phyloP scores from a whole-genome alignment of 2,797 vertebrate species.

The Pitangus sulphuratus region DNA sequence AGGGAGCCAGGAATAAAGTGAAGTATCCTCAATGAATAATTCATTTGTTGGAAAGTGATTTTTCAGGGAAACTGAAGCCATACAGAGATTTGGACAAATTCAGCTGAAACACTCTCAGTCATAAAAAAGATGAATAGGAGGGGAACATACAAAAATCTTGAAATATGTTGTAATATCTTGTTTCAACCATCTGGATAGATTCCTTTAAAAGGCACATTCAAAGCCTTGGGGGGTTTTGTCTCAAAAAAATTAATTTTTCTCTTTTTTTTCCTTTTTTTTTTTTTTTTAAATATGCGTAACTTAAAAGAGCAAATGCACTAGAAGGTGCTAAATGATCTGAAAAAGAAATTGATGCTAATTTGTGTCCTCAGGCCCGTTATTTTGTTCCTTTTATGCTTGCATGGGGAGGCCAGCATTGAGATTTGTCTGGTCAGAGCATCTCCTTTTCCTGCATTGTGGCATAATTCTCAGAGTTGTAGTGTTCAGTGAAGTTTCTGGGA shows the following conservation, averaged over 20 bases:
- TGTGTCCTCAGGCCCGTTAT: not conserved
- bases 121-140: slow-evolving; percentile 52
- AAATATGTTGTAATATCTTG: slow-evolving; percentile 19
- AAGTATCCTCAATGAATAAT: slow-evolving; percentile 59
- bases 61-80: slow-evolving; percentile 34
- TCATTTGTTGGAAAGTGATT: slow-evolving; percentile 38
- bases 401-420: not conserved
- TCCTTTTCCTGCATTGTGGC: not conserved
- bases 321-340: not conserved
- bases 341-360: not conserved
- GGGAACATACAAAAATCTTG: not conserved
- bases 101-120: not conserved
- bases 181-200: not conserved
- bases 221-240: not conserved
- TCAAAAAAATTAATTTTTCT: not conserved
- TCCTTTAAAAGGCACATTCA: not conserved
- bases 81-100: slow-evolving; percentile 34
- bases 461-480: not conserved
- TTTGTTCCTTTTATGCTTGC: not conserved
- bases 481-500: not conserved
- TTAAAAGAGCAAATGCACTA: not conserved
- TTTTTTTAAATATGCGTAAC: not conserved
- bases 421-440: not conserved
- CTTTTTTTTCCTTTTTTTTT: not conserved
- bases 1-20: slow-evolving; percentile 27